Base-by-base conservation (phyloP, 2,888 invertebrate genomes). In the Dromius quadrimaculatus region DNA sequence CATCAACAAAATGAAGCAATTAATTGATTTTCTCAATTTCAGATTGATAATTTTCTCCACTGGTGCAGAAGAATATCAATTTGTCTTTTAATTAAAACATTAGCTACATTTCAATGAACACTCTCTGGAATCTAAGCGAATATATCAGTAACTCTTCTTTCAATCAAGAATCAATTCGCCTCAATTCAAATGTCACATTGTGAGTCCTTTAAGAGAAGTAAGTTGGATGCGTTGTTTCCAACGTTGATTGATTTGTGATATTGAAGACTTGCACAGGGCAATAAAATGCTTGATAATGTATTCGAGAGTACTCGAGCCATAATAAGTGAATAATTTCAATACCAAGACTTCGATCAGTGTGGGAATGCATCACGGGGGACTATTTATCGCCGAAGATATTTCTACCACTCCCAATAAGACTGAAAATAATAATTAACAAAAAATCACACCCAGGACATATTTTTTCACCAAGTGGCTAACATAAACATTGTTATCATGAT, bases 181-280 rank as follows among this genome's bases (percentile, higher is more conserved):
- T 28, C 50, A 19, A 54, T 54, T 54, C 28, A 54, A 54, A 54
- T 54, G 28, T 28, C 50, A 8, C 50, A 28, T 13, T 54, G 9
- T 28, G 41, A 15, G 15, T 41, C 4, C 15, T 15, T 41, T 15
- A 41, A 15, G 15, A 32, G 9, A 32, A 5, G 38, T 15, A n/a
- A 11, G 38, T 11, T 15, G 38, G 38, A 15, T 19, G 15, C 15
- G 43, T 19, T 36, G 9, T 36, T 6, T 2, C 11, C 23, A 32
- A 34, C 50, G 47, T 17, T 65, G 65, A 65, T 65, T 65, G 65
- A 65, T 54, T 66, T 66, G 54, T 41, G 68, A 57, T 68, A 57
- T 68, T 41, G 41, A 41, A 68, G 41, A 28, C 23, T 23, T 28
- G 15, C 43, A 32, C 57, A 4, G 54, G 43, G 57, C 38, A 57